Base-by-base conservation (phyloP, 2,888 invertebrate genomes). In the Drosophila tripunctata region DNA sequence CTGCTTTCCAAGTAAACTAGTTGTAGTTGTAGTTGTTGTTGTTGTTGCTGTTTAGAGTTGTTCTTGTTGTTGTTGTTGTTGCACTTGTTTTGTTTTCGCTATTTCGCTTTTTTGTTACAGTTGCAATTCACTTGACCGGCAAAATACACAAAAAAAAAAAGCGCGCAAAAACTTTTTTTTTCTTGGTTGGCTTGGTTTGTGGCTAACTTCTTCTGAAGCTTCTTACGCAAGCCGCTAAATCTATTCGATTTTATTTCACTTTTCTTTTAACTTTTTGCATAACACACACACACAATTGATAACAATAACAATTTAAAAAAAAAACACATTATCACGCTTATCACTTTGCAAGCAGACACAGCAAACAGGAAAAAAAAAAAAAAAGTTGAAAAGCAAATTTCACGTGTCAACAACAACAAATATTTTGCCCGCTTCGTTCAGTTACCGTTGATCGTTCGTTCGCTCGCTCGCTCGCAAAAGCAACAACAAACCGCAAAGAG, bases 331-430 rank as follows among this genome's bases (percentile, higher is more conserved):
- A 48, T 47, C 55, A 27, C 27, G 15, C 70, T 56, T 63, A 52
- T 68, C 70, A 68, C 70, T 57, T 55, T 7, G 36, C 10, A 64
- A n/a, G n/a, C n/a, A n/a, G n/a, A n/a, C n/a, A n/a, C n/a, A n/a
- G n/a, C n/a, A n/a, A n/a, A 33, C 27, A 56, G 51, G 33, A 44
- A 50, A 45, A 51, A 62, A 54, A 55, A 50, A 54, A 64, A 65
- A 24, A 27, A n/a, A 5, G 40, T 15, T 27, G 19, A 40, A 41
- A 8, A 19, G 19, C 41, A 41, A 41, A 38, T n/a, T 12, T 35
- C 27, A 4, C 22, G 31, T n/a, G 54, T 24, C 54, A 24, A 51
- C 38, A 57, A 57, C 36, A 33, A 41, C 15, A 41, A 30, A 15
- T 21, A n/a, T n/a, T n/a, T 22, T 6, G 21, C 22, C 14, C 38